Percentiles rank a stretch among this genome's conserved stretches.
Conservation (phyloP, 2,113 vertebrate species). For the Riparia riparia region DNA sequence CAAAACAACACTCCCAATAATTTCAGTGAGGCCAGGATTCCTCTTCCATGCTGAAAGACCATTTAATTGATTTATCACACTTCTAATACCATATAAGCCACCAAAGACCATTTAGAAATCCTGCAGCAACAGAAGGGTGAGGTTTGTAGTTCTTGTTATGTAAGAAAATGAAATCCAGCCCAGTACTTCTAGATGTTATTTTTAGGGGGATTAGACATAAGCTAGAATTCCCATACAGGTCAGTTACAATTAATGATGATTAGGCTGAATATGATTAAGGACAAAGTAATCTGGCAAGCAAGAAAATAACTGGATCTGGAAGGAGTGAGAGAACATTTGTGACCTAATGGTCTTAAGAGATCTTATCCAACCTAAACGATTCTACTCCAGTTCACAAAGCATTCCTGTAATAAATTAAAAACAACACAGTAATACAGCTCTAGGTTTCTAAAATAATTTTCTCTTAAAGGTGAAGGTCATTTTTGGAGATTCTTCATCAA, state of each 20-base stretch:
- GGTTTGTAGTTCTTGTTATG: not conserved
- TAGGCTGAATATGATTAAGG: not conserved
- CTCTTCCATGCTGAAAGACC: not conserved
- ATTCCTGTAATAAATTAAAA: not conserved
- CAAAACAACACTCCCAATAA: not conserved
- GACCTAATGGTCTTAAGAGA: not conserved
- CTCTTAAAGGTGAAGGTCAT: not conserved
- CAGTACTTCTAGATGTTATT: not conserved
- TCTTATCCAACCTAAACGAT: not conserved
- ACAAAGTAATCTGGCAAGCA: not conserved
- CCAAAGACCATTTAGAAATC: constrained; percentile 16
- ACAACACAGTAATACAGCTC: not conserved
- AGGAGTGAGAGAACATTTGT: not conserved
- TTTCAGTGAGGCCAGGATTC: not conserved
- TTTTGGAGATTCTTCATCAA: not conserved
- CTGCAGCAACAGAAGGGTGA: not conserved
- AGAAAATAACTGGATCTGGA: not conserved
- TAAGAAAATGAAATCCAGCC: constrained; percentile 16
- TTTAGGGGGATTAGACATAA: constrained; percentile 4
- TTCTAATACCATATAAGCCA: not conserved
- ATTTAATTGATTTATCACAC: constrained; percentile 27
- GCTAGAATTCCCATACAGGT: not conserved
- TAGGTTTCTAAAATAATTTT: not conserved
- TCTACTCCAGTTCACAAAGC: not conserved
- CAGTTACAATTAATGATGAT: not conserved